Percentiles rank a stretch among this genome's conserved stretches.
Conservation (phyloP, 2,113 vertebrate genomes). For the Microtus montanus region DNA sequence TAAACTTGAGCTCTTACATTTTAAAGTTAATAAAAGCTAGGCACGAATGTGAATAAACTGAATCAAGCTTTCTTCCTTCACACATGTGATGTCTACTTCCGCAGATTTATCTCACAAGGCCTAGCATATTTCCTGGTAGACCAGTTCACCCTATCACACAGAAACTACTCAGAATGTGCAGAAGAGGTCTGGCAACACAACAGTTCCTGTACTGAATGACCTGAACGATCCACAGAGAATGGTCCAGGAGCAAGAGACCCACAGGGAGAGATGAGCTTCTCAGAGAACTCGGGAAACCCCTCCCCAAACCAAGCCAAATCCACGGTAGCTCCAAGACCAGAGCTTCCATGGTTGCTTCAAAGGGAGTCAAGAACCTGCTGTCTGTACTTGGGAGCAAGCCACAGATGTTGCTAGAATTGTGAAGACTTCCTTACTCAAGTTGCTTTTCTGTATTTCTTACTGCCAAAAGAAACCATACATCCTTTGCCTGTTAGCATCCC, state of each 20-base stretch:
- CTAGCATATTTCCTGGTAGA: background rate
- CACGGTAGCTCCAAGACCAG: background rate
- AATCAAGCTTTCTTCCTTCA: background rate
- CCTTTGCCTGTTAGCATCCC: background rate
- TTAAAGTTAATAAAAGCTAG: constrained; percentile 29
- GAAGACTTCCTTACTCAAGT: background rate
- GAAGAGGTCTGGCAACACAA: background rate
- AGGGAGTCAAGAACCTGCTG: background rate
- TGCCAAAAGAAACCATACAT: background rate
- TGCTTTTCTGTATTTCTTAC: background rate
- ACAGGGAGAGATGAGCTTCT: background rate
- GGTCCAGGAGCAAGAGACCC: background rate
- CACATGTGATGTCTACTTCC: background rate
- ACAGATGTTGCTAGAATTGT: background rate
- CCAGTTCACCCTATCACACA: background rate
- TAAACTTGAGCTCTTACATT: background rate
- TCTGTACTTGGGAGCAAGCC: background rate
- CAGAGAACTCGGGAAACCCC: background rate
- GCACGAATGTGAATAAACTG: background rate
- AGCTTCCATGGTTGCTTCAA: background rate
- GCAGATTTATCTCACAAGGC: background rate
- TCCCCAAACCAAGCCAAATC: background rate
- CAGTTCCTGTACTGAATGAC: background rate
- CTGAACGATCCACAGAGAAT: background rate
- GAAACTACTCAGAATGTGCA: background rate